Evolutionary conservation across 2,113 vertebrate genomes (phyloP), one percentile per base, ranked within the genome.

Genomic region (Beaufortia kweichowensis): DNA sequence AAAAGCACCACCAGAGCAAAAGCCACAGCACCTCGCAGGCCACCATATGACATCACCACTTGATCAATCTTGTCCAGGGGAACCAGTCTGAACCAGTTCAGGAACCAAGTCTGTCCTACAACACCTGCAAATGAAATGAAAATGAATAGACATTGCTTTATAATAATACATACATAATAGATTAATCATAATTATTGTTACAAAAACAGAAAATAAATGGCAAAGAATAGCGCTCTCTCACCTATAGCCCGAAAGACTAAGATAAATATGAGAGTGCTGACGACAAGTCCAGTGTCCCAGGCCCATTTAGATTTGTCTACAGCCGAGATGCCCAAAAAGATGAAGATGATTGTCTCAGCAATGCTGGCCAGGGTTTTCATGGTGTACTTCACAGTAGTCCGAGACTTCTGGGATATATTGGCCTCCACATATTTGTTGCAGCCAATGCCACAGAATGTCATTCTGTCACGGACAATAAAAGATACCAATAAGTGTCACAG

Each of bases 311-410:
- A 94, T 76, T 95, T 96, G 85, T 98, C 96, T 84, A 98, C 95
- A 0, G 96, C 96, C 0, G 97, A 98, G 86, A 98, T 98, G 65
- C 96, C 97, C 46, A 98, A 89, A 86, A 98, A 95, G 91, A 98
- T 98, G 89, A 98, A 98, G 89, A 98, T 98, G 88, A 98, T 92
- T 56, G 97, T 98, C 86, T 98, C 97, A 0, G 96, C 95, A 2
- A 96, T 96, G 92, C 96, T 97, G 75, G 96, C 95, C 82, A 98
- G 87, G 0, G 95, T 98, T 91, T 98, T 98, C 97, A 98, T 98
- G 11, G 96, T 98, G 85, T 98, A 98, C 80, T 98, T 98, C 78
- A 98, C 95, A 0, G 97, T 94, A 24, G 96, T 98, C 73, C 96
- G 94, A 46, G 97, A 98, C 81, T 98, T 98, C 90, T 96, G 96